A percentile compares a stretch with the other conserved stretches of the same genome.
Conservation (phyloP, 2,888 invertebrate species). For the Lasioglossum villosulum region DNA sequence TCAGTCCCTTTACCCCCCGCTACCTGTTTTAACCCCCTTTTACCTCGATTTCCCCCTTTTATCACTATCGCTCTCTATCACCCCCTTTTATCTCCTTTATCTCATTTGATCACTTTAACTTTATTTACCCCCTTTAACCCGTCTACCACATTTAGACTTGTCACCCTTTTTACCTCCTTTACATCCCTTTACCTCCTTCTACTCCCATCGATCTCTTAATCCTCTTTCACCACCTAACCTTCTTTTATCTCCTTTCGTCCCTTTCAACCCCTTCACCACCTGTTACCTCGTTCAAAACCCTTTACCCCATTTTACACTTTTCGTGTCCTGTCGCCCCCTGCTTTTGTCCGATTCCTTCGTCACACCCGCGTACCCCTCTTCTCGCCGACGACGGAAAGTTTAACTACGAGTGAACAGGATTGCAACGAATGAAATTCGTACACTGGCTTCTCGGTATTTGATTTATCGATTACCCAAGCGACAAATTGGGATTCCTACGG, state of each 20-base stretch:
- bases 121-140: not conserved
- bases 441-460: slow-evolving; percentile 24
- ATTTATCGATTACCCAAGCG: slow-evolving; percentile 30
- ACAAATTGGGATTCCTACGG: slow-evolving; percentile 31
- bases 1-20: not conserved
- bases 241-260: not conserved
- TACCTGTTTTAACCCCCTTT: not conserved
- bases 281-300: not conserved
- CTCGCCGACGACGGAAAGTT: slow-evolving; percentile 16
- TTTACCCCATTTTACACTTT: not conserved
- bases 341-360: not conserved
- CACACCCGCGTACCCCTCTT: not conserved
- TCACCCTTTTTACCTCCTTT: not conserved
- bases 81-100: not conserved
- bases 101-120: not conserved
- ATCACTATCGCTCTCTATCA: not conserved
- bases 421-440: slow-evolving; percentile 21
- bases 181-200: not conserved
- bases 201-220: not conserved
- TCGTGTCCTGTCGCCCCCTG: not conserved
- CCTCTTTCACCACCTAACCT: not conserved
- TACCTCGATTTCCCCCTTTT: not conserved
- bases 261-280: not conserved
- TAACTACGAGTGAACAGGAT: slow-evolving; percentile 53
- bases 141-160: not conserved